Evolutionary conservation across 1,140 invertebrate genomes (phyloP).

Genomic region (Rhopalosiphum maidis): DNA sequence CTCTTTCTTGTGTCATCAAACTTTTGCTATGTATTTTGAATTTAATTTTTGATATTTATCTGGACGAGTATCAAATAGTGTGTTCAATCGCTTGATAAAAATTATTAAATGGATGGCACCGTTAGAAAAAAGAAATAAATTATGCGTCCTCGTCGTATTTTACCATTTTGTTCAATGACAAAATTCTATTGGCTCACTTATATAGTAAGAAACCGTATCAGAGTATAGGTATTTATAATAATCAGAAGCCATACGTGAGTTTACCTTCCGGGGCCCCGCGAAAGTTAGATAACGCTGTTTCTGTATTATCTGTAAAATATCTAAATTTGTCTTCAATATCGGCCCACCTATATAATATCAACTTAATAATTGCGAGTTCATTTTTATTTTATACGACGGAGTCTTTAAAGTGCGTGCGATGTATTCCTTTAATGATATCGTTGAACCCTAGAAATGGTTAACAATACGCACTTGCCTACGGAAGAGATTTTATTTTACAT

Average conservation of each 20-base stretch:
- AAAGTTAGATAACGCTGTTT: not conserved
- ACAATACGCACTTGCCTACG: not conserved
- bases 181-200: not conserved
- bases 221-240: not conserved
- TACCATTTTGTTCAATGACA: not conserved
- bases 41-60: not conserved
- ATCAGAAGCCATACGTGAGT: no score
- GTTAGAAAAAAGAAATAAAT: not conserved
- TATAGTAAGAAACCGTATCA: not conserved
- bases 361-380: not conserved
- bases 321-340: not conserved
- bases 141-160: not conserved
- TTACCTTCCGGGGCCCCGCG: no score
- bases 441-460: not conserved
- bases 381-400: not conserved
- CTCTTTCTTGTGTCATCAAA: not conserved
- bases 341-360: no score
- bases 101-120: not conserved
- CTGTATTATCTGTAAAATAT: not conserved
- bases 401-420: not conserved
- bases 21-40: not conserved
- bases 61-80: not conserved
- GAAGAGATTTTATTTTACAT: conserved; percentile 3
- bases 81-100: not conserved
- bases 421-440: not conserved